Evolutionary conservation across 2,888 invertebrate species (phyloP).

Genomic region (Herminia tarsipennalis): DNA sequence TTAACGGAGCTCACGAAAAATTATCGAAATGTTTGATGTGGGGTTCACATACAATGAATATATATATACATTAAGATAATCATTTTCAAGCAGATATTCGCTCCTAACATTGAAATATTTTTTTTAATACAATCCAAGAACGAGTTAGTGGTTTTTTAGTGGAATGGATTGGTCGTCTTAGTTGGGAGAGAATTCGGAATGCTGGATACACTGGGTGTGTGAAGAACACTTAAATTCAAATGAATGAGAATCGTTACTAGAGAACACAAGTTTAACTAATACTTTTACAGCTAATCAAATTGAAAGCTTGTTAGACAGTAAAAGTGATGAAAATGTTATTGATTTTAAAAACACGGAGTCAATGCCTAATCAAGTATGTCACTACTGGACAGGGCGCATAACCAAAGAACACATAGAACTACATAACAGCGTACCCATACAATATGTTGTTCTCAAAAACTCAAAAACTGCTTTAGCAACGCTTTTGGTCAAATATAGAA

Average conservation of each 20-base stretch:
- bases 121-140: too few relatives aligned
- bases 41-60: too few relatives aligned
- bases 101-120: too few relatives aligned
- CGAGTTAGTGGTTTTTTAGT: too few relatives aligned
- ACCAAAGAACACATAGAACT: background rate
- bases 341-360: background rate
- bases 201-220: background rate
- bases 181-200: too few relatives aligned
- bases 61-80: too few relatives aligned
- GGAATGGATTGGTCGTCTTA: too few relatives aligned
- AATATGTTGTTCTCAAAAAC: background rate
- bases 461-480: background rate
- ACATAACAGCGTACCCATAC: background rate
- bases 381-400: background rate
- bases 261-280: too few relatives aligned
- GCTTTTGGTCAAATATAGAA: background rate
- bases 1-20: too few relatives aligned
- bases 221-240: background rate
- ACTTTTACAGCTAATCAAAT: background rate
- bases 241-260: too few relatives aligned
- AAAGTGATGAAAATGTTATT: background rate
- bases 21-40: too few relatives aligned
- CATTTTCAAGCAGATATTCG: too few relatives aligned
- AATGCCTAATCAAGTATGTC: background rate
- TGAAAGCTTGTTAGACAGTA: background rate